Evolutionary conservation across 2,797 vertebrate genomes (phyloP).

Genomic region (Jordanella pulchra): DNA sequence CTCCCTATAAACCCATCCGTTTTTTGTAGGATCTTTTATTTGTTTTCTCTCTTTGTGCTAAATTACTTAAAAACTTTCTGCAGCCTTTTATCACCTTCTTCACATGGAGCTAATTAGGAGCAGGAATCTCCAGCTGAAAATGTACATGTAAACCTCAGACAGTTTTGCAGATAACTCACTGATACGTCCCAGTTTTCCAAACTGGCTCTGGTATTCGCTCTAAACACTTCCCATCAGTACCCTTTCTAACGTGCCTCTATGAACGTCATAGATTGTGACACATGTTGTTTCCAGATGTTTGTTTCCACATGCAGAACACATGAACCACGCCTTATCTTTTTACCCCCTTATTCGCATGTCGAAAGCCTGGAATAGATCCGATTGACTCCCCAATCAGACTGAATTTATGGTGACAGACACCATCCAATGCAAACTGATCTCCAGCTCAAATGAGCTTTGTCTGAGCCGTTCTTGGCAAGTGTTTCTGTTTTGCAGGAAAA

Average conservation of each 20-base stretch:
- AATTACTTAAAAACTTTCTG: slow-evolving; percentile 27
- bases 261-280: slow-evolving; percentile 48
- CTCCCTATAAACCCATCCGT: slow-evolving; percentile 12
- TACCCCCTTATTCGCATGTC: slow-evolving; percentile 52
- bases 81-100: slow-evolving; percentile 19
- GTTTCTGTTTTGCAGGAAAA: slow-evolving; percentile 29
- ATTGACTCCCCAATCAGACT: slow-evolving; percentile 48
- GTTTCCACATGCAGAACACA: slow-evolving; percentile 62
- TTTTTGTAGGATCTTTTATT: neutral
- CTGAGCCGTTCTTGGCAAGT: slow-evolving; percentile 25
- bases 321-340: slow-evolving; percentile 52
- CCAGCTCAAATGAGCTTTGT: slow-evolving; percentile 20
- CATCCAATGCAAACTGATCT: slow-evolving; percentile 15
- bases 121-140: neutral
- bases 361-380: slow-evolving; percentile 46
- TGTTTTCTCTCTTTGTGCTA: neutral
- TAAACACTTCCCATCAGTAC: slow-evolving; percentile 30
- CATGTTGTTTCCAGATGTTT: slow-evolving; percentile 77
- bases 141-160: neutral
- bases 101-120: slow-evolving; percentile 26
- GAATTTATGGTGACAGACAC: slow-evolving; percentile 36
- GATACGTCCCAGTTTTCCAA: slow-evolving; percentile 23
- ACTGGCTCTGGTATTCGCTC: slow-evolving; percentile 21
- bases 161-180: neutral
- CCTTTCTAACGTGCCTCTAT: slow-evolving; percentile 31